phyloP scores from a whole-genome alignment of 2,113 vertebrate genomes.

The Onychostruthus taczanowskii region DNA sequence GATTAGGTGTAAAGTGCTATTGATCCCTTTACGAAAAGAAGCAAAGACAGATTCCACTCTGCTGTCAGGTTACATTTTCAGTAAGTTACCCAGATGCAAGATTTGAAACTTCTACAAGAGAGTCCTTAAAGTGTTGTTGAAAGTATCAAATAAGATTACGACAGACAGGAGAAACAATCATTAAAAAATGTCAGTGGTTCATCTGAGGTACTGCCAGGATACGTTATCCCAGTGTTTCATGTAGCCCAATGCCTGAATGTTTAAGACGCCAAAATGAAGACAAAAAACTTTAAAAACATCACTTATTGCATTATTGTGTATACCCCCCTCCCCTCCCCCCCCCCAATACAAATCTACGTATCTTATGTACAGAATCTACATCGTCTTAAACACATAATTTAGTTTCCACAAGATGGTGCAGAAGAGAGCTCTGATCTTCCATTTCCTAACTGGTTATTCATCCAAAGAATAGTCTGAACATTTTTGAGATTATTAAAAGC shows the following conservation, averaged over 20 bases:
- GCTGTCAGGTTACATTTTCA: slow-evolving; percentile 68
- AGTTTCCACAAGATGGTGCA: background rate
- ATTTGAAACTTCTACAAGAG: slow-evolving; percentile 24
- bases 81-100: slow-evolving; percentile 22
- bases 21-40: slow-evolving; percentile 64
- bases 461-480: background rate
- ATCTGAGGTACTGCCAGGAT: background rate
- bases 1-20: slow-evolving; percentile 73
- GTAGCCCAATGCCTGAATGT: background rate
- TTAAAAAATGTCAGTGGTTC: background rate
- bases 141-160: slow-evolving; percentile 16
- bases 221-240: background rate
- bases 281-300: background rate
- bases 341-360: no score
- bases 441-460: background rate
- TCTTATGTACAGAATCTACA: background rate
- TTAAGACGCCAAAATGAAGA: background rate
- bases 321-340: no score
- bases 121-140: slow-evolving; percentile 20
- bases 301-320: background rate
- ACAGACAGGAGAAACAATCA: background rate
- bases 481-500: background rate
- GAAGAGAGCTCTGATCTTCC: background rate
- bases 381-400: background rate
- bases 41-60: slow-evolving; percentile 36